Evolutionary conservation across 35 echinoderm and acorn worm genomes (phyloP), one percentile per base, ranked within the genome.

Genomic region (Hemicentrotus pulcherrimus): DNA sequence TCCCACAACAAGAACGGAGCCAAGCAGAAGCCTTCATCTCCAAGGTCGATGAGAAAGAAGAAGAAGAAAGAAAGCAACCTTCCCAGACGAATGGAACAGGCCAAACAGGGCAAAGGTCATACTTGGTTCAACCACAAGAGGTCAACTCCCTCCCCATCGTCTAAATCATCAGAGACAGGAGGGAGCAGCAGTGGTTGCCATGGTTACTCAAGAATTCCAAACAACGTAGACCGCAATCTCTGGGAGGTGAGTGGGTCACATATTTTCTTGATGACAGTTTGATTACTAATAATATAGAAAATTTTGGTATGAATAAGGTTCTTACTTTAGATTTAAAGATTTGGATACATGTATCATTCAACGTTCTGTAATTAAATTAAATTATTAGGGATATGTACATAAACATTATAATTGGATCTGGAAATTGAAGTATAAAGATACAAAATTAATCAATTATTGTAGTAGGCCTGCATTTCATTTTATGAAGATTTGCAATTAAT

Each of bases 181-280:
- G 91, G 45, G 91, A 93, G 48, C 48, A 58, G 45, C 3, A 47
- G 46, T 18, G 19, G 91, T 93, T 58, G 91, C 48, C 48, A 58
- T 55, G 91, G 91, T 31, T 46, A 93, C 45, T 0, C 30, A 58
- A 47, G 18, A 50, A 48, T 93, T 93, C 91, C 91, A 24, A 93
- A 47, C 91, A 93, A 93, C 48, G 91, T 93, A 31, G 47, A 93
- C 91, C 91, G 91, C 91, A 47, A 93, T 50, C 18, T 93, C 22
- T 93, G 91, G 91, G 48, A 93, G 91, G 91, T 93, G 48, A 93
- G 91, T 46, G 47, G 91, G 88, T 90, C 88, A 90, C 88, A 90
- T 90, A 90, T 90, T 90, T 90, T 90, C 32, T 90, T 90, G 88
- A 90, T 90, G 65, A 78, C n/a, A 28, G 7, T 78, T 78, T 78